Conservation (phyloP, 2,113 vertebrate species). For the Otus sunia region DNA sequence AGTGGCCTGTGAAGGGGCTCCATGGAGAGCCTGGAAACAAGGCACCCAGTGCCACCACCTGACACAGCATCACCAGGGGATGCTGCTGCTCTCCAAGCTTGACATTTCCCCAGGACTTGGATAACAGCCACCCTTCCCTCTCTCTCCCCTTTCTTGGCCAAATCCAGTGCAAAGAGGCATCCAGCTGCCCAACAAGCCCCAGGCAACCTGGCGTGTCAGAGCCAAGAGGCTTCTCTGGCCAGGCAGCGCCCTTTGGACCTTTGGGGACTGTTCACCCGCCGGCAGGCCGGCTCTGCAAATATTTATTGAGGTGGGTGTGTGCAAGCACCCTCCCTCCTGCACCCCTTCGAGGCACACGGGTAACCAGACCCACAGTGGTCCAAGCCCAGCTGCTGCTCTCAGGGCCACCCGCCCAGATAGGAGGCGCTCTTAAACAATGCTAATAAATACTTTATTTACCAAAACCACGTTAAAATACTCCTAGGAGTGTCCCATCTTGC, state of each 20-base stretch:
- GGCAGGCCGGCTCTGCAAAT: not conserved
- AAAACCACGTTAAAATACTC: not conserved
- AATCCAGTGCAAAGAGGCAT: fast-evolving
- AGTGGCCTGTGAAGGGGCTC: fast-evolving
- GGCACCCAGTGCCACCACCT: not conserved
- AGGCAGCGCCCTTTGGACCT: too few species aligned
- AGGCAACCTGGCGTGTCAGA: not conserved
- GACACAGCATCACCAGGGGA: not conserved
- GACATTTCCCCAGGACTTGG: not conserved
- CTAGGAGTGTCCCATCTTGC: not conserved
- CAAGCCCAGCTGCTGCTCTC: not conserved
- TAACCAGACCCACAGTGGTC: not conserved
- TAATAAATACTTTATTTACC: conserved; percentile 15
- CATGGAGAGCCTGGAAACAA: not conserved
- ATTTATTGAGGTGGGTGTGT: fast-evolving
- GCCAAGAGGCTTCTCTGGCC: not conserved
- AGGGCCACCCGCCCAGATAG: not conserved
- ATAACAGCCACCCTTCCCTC: fast-evolving
- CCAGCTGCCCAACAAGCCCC: not conserved
- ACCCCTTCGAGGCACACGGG: not conserved
- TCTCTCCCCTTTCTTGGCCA: not conserved
- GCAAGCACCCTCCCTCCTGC: not conserved
- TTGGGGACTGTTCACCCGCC: fast-evolving
- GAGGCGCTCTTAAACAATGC: fast-evolving
- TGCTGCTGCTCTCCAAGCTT: not conserved